Conservation (phyloP, 2,113 vertebrate genomes). For the Microcebus jonahi region DNA sequence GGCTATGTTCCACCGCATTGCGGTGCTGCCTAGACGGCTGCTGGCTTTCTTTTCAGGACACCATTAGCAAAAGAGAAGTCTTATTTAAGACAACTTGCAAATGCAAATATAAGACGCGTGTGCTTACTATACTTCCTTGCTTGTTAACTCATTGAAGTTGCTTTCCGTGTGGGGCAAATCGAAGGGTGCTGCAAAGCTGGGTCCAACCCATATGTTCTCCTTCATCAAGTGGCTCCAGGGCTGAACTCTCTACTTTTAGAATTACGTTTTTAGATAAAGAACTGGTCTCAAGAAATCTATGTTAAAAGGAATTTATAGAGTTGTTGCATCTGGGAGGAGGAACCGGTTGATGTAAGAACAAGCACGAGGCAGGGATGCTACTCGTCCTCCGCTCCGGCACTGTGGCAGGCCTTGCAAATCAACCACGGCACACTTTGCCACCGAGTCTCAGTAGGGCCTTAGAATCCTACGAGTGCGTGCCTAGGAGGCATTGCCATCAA, state of each 20-base stretch:
- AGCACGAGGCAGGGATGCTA: background rate
- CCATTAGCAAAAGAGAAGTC: background rate
- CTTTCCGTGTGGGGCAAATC: background rate
- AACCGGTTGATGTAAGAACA: background rate
- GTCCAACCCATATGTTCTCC: background rate
- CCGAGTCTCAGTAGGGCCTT: background rate
- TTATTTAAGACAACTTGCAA: background rate
- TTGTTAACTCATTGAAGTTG: background rate
- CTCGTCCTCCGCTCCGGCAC: background rate
- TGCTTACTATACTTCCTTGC: background rate
- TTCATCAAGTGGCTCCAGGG: background rate
- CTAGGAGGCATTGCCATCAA: background rate
- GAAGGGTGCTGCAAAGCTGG: background rate
- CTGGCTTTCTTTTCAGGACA: background rate
- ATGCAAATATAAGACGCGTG: background rate
- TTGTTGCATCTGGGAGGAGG: background rate
- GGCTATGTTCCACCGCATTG: background rate
- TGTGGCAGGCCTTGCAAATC: background rate
- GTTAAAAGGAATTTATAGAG: background rate
- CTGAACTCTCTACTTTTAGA: background rate
- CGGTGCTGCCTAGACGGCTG: too few species aligned
- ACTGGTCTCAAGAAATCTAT: background rate
- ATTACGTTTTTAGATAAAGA: background rate
- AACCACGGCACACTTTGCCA: background rate
- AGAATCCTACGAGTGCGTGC: background rate